Percentiles rank a stretch among this genome's conserved stretches.
phyloP scores from a whole-genome alignment of 2,888 invertebrate species.

The Cephus runcator region DNA sequence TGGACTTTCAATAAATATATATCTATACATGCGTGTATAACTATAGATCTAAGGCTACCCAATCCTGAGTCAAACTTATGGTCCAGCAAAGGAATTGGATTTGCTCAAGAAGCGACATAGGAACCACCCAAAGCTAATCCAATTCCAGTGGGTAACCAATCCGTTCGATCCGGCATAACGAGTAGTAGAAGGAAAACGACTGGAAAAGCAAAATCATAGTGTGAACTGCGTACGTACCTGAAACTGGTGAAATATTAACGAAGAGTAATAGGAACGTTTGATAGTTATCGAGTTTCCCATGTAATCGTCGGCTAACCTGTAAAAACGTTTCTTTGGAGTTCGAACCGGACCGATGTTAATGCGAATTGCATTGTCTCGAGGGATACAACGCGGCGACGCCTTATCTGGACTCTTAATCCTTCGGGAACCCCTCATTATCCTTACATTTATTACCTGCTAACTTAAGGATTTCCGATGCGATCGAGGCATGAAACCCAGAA shows the following conservation, averaged over 20 bases:
- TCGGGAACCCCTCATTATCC: slow-evolving; percentile 40
- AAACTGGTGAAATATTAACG: not conserved
- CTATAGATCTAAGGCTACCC: not conserved
- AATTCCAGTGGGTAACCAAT: slow-evolving; percentile 46
- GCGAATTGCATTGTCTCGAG: slow-evolving; percentile 8
- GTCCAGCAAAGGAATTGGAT: slow-evolving; percentile 43
- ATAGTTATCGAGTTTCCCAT: not conserved
- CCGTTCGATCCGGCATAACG: slow-evolving; percentile 45
- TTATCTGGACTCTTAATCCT: slow-evolving; percentile 41
- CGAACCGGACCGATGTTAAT: not conserved
- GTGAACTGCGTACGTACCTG: not conserved
- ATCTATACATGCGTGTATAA: not conserved
- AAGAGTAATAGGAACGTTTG: not conserved
- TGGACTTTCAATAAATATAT: not conserved
- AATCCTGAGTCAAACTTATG: slow-evolving; percentile 26
- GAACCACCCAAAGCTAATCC: slow-evolving; percentile 38
- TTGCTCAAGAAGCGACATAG: slow-evolving; percentile 35
- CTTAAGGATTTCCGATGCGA: slow-evolving; percentile 47
- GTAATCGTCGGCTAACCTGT: not conserved
- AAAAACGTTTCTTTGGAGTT: not conserved
- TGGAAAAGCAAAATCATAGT: not conserved
- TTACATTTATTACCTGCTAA: slow-evolving; percentile 45
- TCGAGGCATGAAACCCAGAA: slow-evolving; percentile 42
- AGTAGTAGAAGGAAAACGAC: slow-evolving; percentile 22
- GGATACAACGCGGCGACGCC: slow-evolving; percentile 10